Evolutionary conservation across 2,113 vertebrate species (phyloP).

Genomic region (Eptesicus fuscus): DNA sequence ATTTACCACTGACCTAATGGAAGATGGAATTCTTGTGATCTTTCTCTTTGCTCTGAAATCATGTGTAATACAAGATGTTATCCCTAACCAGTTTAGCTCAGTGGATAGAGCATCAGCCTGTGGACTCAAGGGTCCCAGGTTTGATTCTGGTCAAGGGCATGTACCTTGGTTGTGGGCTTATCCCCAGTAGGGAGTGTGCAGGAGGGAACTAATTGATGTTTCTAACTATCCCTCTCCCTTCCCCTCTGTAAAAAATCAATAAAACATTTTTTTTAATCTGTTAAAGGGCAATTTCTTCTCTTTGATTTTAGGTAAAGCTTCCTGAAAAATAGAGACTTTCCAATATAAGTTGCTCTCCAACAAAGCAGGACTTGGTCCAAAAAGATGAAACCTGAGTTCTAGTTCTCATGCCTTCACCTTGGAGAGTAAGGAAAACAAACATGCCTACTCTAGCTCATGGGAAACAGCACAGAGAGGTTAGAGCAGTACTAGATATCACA

Average conservation of each 20-base stretch:
- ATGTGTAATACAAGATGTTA: background rate
- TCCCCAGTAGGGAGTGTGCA: too few species aligned
- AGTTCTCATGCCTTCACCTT: background rate
- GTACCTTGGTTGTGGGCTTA: too few species aligned
- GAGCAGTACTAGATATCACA: background rate
- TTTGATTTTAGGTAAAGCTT: background rate
- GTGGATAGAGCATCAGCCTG: too few species aligned
- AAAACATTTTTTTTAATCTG: background rate
- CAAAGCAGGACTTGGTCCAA: background rate
- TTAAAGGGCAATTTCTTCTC: background rate
- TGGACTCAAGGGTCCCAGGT: too few species aligned
- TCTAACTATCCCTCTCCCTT: too few species aligned
- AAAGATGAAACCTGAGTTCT: background rate
- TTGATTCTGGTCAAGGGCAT: too few species aligned
- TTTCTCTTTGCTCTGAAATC: background rate
- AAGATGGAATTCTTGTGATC: background rate
- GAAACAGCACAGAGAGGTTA: background rate
- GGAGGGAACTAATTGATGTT: too few species aligned
- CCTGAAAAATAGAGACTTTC: background rate
- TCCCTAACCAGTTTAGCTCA: too few species aligned
- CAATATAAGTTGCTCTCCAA: background rate
- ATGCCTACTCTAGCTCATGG: background rate
- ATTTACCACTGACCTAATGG: background rate
- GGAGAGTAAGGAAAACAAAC: background rate
- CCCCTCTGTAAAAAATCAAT: too few species aligned